Base-by-base conservation (phyloP, 1,140 invertebrate genomes). In the Dinoponera quadriceps region DNA sequence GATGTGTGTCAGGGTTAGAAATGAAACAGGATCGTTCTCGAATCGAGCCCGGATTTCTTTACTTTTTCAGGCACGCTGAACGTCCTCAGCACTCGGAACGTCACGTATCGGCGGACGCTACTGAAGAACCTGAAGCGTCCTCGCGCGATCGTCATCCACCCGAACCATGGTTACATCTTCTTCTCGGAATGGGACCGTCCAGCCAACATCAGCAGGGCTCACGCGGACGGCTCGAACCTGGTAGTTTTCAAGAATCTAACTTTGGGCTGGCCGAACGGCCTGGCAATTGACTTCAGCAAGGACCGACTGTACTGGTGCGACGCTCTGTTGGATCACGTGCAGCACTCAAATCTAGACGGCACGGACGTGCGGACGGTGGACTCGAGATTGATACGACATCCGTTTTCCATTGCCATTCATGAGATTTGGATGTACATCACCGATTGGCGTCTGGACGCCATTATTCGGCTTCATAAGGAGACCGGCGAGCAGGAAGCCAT, bases 101-200 rank as follows among this genome's bases (percentile, higher is more conserved):
- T 98, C 0, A 97, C 97, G 0, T 97, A 98, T 89, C 95, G 98
- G 3, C 95, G 98, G 88, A 98, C 98, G 0, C 91, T 99, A 4
- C 92, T 99, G 13, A 98, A 97, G 91, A 98, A 99, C 90, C 92
- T 99, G 3, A 98, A 98, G 93, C 95, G 98, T 85, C 98, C 99
- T 0, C 95, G 99, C 85, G 98, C 98, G 13, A 98, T 99, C 77
- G 98, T 99, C 0, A 97, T 99, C 0, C 98, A 99, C 95, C 98
- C 99, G 0, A 98, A 99, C 88, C 97, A 97, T 91, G 99, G 99
- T 68, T 98, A 95, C 88, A 97, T 98, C 60, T 99, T 99, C 94
- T 99, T 98, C 94, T 99, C 98, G 0, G 98, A 99, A 93, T 99
- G 98, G 97, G 98, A 99, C 92, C 95, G 98, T 18, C 98, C 98